These are phyloP conservation scores for Haliclona indistincta DNA, from an alignment of 37 sponge, comb jelly and placozoan species.

Conservation along the genomic window DNA sequence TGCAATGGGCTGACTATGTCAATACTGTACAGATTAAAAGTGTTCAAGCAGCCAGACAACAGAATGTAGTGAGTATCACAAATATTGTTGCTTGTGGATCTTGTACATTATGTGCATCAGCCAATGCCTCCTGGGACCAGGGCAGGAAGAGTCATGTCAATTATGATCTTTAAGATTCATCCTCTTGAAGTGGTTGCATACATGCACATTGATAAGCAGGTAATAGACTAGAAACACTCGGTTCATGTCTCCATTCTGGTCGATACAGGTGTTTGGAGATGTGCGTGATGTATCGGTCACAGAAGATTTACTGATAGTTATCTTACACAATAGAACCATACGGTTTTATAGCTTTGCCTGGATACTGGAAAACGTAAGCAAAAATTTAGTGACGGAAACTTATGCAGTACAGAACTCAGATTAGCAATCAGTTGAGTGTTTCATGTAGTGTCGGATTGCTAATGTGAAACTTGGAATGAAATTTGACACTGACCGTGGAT, in stretches of 20 bases:
- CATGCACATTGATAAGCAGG: constrained; percentile 45
- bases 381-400: not conserved
- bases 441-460: not conserved
- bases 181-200: constrained; percentile 47
- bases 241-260: not conserved
- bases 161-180: constrained; percentile 62
- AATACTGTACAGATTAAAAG: constrained; percentile 64
- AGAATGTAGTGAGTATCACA: not conserved
- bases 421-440: not conserved
- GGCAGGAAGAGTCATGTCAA: not conserved
- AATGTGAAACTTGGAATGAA: not conserved
- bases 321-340: constrained; percentile 4
- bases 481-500: not conserved
- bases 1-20: constrained; percentile 69
- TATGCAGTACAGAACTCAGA: too few relatives aligned
- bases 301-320: constrained; percentile 49
- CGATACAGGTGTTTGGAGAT: constrained; percentile 64
- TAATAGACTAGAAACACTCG: not conserved
- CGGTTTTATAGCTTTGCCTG: constrained; percentile 44
- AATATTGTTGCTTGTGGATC: not conserved
- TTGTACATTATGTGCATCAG: not conserved
- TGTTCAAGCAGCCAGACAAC: not conserved
- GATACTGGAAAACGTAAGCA: constrained; percentile 29
- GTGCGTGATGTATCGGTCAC: constrained; percentile 48
- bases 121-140: not conserved